Evolutionary conservation across 2,888 invertebrate genomes (phyloP), one percentile per base, ranked within the genome.

Genomic region (Scelioninae gen. 1): DNA sequence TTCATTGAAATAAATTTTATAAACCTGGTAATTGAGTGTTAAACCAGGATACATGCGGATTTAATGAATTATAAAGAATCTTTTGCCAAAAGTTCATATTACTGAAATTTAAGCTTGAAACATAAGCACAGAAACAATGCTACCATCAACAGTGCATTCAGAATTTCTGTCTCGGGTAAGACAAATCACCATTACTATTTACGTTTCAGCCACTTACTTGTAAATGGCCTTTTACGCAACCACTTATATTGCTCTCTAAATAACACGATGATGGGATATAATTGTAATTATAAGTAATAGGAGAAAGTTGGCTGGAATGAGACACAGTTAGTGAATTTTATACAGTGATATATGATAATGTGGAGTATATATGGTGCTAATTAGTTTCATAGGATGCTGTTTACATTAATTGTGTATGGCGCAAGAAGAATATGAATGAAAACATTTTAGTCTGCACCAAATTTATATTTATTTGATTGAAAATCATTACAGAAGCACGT

Each of bases 151-250:
- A 56, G 55, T 56, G 56, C n/a, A 56, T 62, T 65, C 34, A 47
- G 38, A 65, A 38, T 47, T 55, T 56, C 34, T 55, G 47, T 56
- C 6, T 5, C 31, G 29, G 29, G 56, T 3, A 74, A 63, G 74
- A 65, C 74, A 74, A 56, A 74, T 65, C 63, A 56, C 63, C 63
- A 56, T 63, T 34, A 47, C 63, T 47, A 65, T 55, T 65, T 65
- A 63, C 34, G 38, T 65, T 65, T 63, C 38, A 74, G 38, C 63
- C 63, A 74, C 74, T 62, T 63, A 63, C 40, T 63, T 74, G 62
- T 62, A 60, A 71, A 55, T 55, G 55, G 53, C 16, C 62, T 62
- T 51, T 51, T 53, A 62, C n/a, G 60, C 32, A 62, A 72, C 32
- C 53, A 53, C 31, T 72, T 53, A 43, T 51, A 47, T 55, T 13